phyloP scores from a whole-genome alignment of 2,888 invertebrate genomes.

The Eucriotettix oculatus region DNA sequence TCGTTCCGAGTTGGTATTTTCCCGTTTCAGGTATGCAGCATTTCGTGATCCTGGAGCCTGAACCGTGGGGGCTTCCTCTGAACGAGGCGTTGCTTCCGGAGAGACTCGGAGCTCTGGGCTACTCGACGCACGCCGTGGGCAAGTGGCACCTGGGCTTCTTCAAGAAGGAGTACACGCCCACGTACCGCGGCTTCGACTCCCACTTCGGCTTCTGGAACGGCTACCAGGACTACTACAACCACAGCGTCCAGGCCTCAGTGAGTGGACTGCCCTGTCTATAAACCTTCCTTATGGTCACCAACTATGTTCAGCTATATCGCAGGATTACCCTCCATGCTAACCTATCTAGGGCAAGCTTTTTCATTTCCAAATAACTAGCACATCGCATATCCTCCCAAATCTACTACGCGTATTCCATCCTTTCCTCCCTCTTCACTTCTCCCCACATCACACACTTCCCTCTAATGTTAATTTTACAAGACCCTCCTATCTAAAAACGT shows the following conservation, averaged over 20 bases:
- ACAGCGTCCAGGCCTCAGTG: conserved; percentile 33
- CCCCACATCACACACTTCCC: no score
- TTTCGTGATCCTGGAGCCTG: conserved; percentile 44
- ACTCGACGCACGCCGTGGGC: conserved; percentile 67
- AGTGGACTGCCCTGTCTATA: no score
- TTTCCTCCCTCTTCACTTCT: no score
- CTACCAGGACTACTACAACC: conserved; percentile 57
- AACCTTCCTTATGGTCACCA: no score
- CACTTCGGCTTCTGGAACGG: conserved; percentile 71
- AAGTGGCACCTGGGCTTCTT: conserved; percentile 86
- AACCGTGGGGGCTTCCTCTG: conserved; percentile 54
- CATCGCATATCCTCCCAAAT: no score
- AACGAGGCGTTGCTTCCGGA: conserved; percentile 52
- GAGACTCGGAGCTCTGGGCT: conserved; percentile 46
- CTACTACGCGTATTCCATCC: no score
- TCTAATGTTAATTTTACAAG: no score
- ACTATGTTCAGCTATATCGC: no score
- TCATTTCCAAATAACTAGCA: no score
- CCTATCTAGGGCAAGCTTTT: no score
- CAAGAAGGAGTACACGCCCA: conserved; percentile 50
- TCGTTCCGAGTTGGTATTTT: not conserved
- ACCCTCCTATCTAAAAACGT: no score
- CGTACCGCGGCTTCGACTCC: conserved; percentile 58
- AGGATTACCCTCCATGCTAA: no score
- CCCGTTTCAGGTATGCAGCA: conserved; percentile 61